These are phyloP conservation scores for Tenualosa ilisha DNA, from an alignment of 2,797 vertebrate species.

Conservation along the genomic window DNA sequence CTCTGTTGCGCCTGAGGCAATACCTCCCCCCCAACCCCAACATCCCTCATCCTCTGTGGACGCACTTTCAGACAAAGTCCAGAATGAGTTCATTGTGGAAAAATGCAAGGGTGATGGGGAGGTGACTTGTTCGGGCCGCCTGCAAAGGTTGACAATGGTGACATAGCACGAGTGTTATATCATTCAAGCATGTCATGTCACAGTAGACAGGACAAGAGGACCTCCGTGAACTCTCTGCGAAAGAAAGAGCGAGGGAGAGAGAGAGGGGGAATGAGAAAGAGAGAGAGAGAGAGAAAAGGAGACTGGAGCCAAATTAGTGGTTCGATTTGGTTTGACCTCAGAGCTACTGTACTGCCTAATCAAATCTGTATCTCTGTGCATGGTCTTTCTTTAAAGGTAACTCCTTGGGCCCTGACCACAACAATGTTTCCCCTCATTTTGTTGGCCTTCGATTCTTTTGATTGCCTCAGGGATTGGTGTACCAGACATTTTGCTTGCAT, in stretches of 20 bases:
- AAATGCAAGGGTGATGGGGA: neutral
- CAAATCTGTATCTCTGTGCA: neutral
- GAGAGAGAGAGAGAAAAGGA: neutral
- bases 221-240: neutral
- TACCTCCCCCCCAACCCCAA: neutral
- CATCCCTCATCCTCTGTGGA: too few relatives aligned
- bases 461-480: neutral
- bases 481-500: neutral
- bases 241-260: neutral
- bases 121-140: neutral
- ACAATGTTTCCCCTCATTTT: neutral
- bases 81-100: neutral
- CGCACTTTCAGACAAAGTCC: neutral
- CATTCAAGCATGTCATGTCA: neutral
- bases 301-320: neutral
- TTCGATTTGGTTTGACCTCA: neutral
- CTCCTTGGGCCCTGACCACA: neutral
- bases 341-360: constrained; percentile 5
- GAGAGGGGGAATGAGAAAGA: neutral
- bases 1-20: neutral
- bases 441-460: neutral
- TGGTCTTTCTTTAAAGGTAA: neutral
- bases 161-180: constrained; percentile 14
- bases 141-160: constrained; percentile 11
- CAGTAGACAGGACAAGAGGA: constrained; percentile 15